Evolutionary conservation across 1,140 invertebrate genomes (phyloP).

Genomic region (Sitobion miscanthi): DNA sequence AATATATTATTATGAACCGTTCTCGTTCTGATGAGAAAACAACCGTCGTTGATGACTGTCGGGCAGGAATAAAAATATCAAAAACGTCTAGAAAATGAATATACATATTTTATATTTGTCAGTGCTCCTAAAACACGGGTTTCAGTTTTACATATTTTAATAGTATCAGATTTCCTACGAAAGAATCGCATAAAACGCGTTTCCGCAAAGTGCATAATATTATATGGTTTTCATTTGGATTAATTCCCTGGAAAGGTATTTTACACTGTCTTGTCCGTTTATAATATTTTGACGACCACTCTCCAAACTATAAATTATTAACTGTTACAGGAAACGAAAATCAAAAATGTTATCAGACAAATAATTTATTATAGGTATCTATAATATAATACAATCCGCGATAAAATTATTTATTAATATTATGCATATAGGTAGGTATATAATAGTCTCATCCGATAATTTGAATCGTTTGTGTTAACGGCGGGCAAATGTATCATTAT

Average conservation of each 20-base stretch:
- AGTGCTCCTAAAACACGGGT: background rate
- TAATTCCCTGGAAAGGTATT: background rate
- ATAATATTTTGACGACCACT: background rate
- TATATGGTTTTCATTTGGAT: background rate
- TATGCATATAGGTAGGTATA: too few relatives aligned
- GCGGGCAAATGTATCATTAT: background rate
- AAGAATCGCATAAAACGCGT: too few relatives aligned
- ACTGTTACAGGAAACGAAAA: too few relatives aligned
- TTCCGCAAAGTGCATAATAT: background rate
- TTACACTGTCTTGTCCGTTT: background rate
- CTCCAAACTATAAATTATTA: too few relatives aligned
- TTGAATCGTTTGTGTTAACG: background rate
- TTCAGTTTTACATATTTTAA: background rate
- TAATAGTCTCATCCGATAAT: background rate
- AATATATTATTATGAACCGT: background rate
- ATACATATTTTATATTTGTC: too few relatives aligned
- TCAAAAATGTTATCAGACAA: too few relatives aligned
- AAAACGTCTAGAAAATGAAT: background rate
- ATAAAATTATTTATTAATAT: background rate
- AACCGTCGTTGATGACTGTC: background rate
- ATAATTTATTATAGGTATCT: background rate
- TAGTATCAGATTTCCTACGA: background rate
- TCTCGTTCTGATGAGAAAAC: background rate
- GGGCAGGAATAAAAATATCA: background rate
- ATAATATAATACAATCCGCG: background rate